Evolutionary conservation across 2,888 invertebrate genomes (phyloP).

Genomic region (Petrolisthes manimaculis): DNA sequence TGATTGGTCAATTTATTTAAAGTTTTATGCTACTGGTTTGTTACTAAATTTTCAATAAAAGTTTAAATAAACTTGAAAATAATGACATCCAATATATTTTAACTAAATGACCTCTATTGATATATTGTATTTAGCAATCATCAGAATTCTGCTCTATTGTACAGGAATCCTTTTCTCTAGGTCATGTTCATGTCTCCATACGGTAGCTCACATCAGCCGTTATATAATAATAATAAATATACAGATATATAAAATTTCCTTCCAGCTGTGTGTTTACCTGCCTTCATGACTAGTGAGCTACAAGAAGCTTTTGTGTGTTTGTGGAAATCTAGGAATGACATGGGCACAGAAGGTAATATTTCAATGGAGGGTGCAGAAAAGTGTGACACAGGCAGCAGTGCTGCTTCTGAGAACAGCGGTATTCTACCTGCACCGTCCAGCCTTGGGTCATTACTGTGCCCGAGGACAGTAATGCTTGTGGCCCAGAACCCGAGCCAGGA

Average conservation of each 20-base stretch:
- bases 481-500: slow-evolving; percentile 30
- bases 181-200: no score
- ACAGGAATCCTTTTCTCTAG: no score
- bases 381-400: not conserved
- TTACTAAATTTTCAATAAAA: no score
- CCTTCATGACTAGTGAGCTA: slow-evolving; percentile 25
- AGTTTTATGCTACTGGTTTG: no score
- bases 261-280: slow-evolving; percentile 39
- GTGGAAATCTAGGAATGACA: slow-evolving; percentile 26
- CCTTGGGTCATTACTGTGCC: slow-evolving; percentile 34
- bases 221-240: no score
- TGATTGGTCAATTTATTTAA: no score
- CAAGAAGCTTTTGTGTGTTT: slow-evolving; percentile 31
- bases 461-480: slow-evolving; percentile 52
- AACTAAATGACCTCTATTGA: no score
- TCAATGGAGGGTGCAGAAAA: not conserved
- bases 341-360: not conserved
- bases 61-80: no score
- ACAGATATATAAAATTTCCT: not conserved
- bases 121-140: no score
- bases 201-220: no score
- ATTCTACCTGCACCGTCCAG: slow-evolving; percentile 34
- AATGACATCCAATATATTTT: no score
- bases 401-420: not conserved
- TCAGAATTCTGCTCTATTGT: no score